A percentile compares a stretch with the other conserved stretches of the same genome.
These are phyloP conservation scores for Natrix natrix DNA, from an alignment of 2,797 vertebrate genomes.

Conservation along the genomic window DNA sequence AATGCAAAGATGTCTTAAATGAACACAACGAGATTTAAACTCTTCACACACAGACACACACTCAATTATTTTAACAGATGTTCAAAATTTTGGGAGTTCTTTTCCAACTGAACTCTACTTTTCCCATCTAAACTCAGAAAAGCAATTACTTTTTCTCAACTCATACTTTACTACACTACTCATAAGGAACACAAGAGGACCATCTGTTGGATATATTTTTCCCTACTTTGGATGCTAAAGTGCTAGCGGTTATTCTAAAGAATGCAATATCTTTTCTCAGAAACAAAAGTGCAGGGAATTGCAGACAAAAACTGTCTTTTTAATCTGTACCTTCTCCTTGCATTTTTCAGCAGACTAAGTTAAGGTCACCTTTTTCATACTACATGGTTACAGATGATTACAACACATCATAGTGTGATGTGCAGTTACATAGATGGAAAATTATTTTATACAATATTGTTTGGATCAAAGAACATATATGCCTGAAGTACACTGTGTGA, in stretches of 20 bases:
- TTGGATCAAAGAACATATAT: not conserved
- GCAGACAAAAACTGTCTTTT: not conserved
- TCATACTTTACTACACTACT: not conserved
- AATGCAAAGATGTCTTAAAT: not conserved
- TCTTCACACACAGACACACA: not conserved
- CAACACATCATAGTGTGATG: not conserved
- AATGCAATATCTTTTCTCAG: not conserved
- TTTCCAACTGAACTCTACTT: not conserved
- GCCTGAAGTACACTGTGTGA: not conserved
- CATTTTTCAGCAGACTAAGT: not conserved
- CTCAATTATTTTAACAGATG: not conserved
- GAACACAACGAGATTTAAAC: not conserved
- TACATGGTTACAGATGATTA: not conserved
- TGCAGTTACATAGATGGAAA: not conserved
- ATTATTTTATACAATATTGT: not conserved
- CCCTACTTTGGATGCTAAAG: not conserved
- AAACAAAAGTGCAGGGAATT: not conserved
- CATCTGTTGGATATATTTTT: not conserved
- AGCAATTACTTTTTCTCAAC: not conserved
- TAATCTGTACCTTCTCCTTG: not conserved
- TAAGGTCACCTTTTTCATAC: not conserved
- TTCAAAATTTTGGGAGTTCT: not conserved
- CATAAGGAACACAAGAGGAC: not conserved
- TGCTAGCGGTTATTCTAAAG: not conserved
- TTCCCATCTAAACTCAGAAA: not conserved